A percentile compares a stretch with the other conserved stretches of the same genome.
Conservation (phyloP, 2,113 vertebrate species). For the Indicator indicator region DNA sequence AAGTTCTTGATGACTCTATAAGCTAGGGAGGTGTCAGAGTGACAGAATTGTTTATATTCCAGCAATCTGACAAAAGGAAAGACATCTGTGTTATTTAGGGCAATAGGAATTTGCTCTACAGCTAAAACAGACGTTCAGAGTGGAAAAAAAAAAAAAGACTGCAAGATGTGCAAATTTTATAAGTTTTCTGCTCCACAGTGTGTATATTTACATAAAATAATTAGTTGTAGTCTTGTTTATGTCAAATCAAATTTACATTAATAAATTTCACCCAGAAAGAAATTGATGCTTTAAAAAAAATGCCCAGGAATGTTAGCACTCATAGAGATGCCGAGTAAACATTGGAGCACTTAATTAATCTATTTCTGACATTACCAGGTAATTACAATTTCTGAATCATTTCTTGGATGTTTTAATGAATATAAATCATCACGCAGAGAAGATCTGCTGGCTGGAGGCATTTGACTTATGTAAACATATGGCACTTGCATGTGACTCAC, state of each 20-base stretch:
- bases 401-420: conserved; percentile 33
- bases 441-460: neutral
- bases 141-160: neutral
- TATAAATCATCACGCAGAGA: conserved; percentile 28
- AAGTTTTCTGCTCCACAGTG: conserved; percentile 46
- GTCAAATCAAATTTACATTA: conserved; percentile 73
- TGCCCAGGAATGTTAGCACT: conserved; percentile 34
- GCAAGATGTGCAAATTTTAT: conserved; percentile 48
- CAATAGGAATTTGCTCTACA: neutral
- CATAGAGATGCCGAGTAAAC: conserved; percentile 39
- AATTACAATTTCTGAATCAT: conserved; percentile 50
- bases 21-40: neutral
- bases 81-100: neutral
- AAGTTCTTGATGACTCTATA: neutral
- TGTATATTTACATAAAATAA: conserved; percentile 70
- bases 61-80: neutral
- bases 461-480: neutral
- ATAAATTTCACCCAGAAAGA: conserved; percentile 60
- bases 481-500: conserved; percentile 1
- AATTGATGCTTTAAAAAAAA: conserved; percentile 15
- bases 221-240: conserved; percentile 71
- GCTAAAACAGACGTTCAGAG: neutral
- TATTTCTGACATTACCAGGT: conserved; percentile 52
- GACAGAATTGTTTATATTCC: neutral
- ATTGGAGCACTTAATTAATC: conserved; percentile 57